Percentiles rank a stretch among this genome's conserved stretches.
Conservation (phyloP, 2,113 vertebrate species). For the Porphyrio hochstetteri region DNA sequence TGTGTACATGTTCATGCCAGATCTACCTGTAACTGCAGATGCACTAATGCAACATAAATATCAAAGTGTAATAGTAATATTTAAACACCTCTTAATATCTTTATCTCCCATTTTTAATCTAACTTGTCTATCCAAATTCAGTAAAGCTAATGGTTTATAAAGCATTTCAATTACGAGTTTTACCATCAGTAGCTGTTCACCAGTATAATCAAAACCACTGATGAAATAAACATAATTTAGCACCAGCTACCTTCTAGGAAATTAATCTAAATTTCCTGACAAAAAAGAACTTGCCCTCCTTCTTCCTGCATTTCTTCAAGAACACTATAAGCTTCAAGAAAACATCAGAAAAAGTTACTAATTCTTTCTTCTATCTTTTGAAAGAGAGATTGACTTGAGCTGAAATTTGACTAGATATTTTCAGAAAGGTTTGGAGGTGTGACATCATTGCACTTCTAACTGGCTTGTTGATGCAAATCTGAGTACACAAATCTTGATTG, state of each 20-base stretch:
- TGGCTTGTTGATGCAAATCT: background rate
- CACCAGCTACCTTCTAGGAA: background rate
- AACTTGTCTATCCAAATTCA: background rate
- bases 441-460: background rate
- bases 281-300: background rate
- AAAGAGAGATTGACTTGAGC: background rate
- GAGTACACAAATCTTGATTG: background rate
- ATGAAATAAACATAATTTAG: background rate
- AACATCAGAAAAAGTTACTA: background rate
- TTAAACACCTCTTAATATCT: background rate
- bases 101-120: background rate
- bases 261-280: background rate
- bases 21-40: background rate
- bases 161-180: background rate
- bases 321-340: background rate
- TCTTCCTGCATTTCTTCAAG: background rate
- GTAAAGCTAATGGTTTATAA: background rate
- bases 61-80: background rate
- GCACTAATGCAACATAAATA: background rate
- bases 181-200: background rate
- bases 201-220: background rate
- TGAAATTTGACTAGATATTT: background rate
- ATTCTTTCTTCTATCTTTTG: background rate
- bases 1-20: background rate
- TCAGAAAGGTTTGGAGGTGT: background rate